Conservation (phyloP, 1,140 invertebrate species). For the Scaptomyza hsui region DNA sequence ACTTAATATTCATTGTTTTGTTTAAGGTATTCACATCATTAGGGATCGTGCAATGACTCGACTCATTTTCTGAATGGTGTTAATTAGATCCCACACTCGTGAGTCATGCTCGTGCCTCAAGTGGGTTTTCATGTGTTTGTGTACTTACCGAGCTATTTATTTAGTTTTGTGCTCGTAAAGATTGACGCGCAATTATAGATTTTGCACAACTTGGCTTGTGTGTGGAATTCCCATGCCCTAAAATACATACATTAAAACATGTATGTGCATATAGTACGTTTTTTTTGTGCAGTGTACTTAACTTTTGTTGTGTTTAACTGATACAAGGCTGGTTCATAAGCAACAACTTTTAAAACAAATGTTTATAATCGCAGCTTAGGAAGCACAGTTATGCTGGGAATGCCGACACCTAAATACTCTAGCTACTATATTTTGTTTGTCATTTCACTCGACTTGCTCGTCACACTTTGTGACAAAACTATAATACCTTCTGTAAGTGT, state of each 20-base stretch:
- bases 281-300: background rate
- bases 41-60: slow-evolving; percentile 26
- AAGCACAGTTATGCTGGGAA: too few species aligned
- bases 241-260: slow-evolving; percentile 1
- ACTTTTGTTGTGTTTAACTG: background rate
- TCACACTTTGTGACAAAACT: too few species aligned
- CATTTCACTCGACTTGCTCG: too few species aligned
- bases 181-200: slow-evolving; percentile 19
- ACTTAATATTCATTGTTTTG: background rate
- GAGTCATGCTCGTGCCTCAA: slow-evolving; percentile 22
- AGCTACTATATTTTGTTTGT: too few species aligned
- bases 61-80: slow-evolving; percentile 16
- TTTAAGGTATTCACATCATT: background rate
- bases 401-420: too few species aligned
- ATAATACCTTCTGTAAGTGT: too few species aligned
- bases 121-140: slow-evolving; percentile 18
- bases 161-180: slow-evolving; percentile 4
- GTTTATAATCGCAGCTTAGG: too few species aligned
- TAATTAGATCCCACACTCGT: slow-evolving; percentile 27
- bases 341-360: too few species aligned
- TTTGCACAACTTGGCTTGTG: background rate
- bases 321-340: slow-evolving; percentile 1
- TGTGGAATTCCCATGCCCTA: slow-evolving; percentile 40
- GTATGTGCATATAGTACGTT: too few species aligned
- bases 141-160: background rate